A percentile compares a stretch with the other conserved stretches of the same genome.
phyloP scores from a whole-genome alignment of 2,888 invertebrate genomes.

The Drosophila lutescens region DNA sequence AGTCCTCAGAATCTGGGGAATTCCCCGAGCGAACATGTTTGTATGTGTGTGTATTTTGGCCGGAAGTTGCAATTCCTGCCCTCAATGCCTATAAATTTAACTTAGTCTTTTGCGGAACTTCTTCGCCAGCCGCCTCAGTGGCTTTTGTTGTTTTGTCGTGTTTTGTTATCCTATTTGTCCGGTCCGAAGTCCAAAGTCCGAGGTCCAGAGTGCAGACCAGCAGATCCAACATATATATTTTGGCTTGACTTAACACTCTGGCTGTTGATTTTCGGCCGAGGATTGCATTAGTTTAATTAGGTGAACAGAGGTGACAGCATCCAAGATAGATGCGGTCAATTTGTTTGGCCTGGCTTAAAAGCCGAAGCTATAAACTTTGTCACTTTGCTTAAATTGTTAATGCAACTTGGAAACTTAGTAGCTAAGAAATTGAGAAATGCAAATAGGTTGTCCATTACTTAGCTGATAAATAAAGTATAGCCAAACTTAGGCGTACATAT shows the following conservation, averaged over 20 bases:
- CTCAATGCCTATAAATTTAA: slow-evolving; percentile 76
- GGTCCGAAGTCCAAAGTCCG: slow-evolving; percentile 10
- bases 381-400: slow-evolving; percentile 12
- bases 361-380: slow-evolving; percentile 9
- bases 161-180: slow-evolving; percentile 53
- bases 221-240: slow-evolving; percentile 28
- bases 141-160: slow-evolving; percentile 35
- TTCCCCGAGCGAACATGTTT: slow-evolving; percentile 21
- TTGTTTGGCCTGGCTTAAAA: slow-evolving; percentile 7
- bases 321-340: slow-evolving; percentile 31
- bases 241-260: slow-evolving; percentile 30
- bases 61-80: slow-evolving; percentile 73
- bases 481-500: too few relatives aligned
- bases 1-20: slow-evolving; percentile 25
- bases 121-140: slow-evolving; percentile 27
- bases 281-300: slow-evolving; percentile 54
- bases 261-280: slow-evolving; percentile 21
- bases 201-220: slow-evolving; percentile 12
- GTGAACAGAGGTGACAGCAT: slow-evolving; percentile 30
- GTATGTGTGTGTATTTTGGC: slow-evolving; percentile 47
- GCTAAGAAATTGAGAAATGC: slow-evolving; percentile 5
- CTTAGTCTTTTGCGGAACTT: slow-evolving; percentile 62
- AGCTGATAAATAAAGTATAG: neutral
- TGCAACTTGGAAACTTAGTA: slow-evolving; percentile 6
- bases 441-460: neutral